Evolutionary conservation across 1,140 invertebrate genomes (phyloP), one percentile per base, ranked within the genome.

Genomic region (Meteorus sp.): DNA sequence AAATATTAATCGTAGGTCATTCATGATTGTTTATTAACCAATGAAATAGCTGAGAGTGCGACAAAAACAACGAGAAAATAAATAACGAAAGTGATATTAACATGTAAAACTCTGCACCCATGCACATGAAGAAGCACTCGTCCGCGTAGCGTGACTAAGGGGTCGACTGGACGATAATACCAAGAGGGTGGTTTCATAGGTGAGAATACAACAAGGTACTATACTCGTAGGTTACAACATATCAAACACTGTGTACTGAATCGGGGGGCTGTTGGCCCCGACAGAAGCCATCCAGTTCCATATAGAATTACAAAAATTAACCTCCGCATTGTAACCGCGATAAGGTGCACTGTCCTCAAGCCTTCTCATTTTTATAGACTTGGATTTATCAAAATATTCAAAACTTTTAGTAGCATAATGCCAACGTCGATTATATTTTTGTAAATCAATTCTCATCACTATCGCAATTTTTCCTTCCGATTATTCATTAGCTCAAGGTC

Each of bases 201-300:
- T 53, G 37, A 17, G 37, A 37, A 22, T 37, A 35, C 68, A 69
- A 71, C 63, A 72, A 70, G 68, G 66, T 75, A 68, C 67, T 69
- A 70, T 67, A 68, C 70, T 70, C 70, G 19, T 45, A 64, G 8
- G 35, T 39, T 39, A 33, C 11, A 64, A 11, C 56, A 43, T 39
- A 54, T 57, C 20, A 61, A 61, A 33, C 56, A 39, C 39, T 47
- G 63, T 31, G 37, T 53, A 43, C 48, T 13, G 64, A 29, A 67
- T 66, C 37, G 67, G 77, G 69, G 76, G 78, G 77, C 76, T 77
- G 76, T 78, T 78, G n/a, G 76, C 72, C 74, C 73, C 74, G 75
- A 78, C 77, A 76, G 77, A 80, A 80, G 78, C 78, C 78, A 76
- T 71, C 63, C 60, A 78, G 78, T 69, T 35, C 62, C 70, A 70